Percentiles rank a stretch among this genome's conserved stretches.
Evolutionary conservation across 2,113 vertebrate species (phyloP).

Genomic region (Pelobates fuscus): DNA sequence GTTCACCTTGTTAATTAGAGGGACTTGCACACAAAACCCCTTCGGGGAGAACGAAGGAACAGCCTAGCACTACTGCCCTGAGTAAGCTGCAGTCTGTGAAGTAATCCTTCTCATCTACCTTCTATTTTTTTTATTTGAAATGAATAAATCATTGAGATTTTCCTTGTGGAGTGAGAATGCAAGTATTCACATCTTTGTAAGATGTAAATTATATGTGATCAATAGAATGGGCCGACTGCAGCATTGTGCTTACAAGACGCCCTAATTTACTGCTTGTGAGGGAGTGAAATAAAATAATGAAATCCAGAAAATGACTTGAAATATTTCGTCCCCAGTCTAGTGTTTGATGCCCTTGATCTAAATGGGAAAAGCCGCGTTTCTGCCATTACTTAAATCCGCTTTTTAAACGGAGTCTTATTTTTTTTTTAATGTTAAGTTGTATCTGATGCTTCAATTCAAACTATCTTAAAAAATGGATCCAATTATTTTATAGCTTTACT

Average conservation of each 20-base stretch:
- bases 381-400: conserved; percentile 40
- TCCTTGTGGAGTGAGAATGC: conserved; percentile 90
- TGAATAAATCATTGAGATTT: conserved; percentile 99
- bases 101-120: conserved; percentile 97
- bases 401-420: conserved; percentile 59
- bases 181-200: conserved; percentile 88
- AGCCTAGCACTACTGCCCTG: conserved; percentile 88
- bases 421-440: conserved; percentile 61
- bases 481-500: conserved; percentile 30
- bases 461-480: conserved; percentile 1
- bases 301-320: conserved; percentile 58
- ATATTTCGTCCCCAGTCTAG: conserved; percentile 62
- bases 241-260: conserved; percentile 71
- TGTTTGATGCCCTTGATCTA: conserved; percentile 64
- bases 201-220: conserved; percentile 98
- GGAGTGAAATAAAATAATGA: conserved; percentile 51
- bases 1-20: conserved; percentile 99
- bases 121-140: conserved; percentile 88
- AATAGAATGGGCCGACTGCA: conserved; percentile 82
- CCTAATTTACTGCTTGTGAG: conserved; percentile 75
- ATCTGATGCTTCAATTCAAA: conserved; percentile 13
- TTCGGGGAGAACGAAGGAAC: conserved; percentile 77
- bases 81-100: conserved; percentile 91
- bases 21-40: conserved; percentile 91
- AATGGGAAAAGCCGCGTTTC: conserved; percentile 46